Base-by-base conservation (phyloP, 2,797 vertebrate species). In the Danio albolineatus region DNA sequence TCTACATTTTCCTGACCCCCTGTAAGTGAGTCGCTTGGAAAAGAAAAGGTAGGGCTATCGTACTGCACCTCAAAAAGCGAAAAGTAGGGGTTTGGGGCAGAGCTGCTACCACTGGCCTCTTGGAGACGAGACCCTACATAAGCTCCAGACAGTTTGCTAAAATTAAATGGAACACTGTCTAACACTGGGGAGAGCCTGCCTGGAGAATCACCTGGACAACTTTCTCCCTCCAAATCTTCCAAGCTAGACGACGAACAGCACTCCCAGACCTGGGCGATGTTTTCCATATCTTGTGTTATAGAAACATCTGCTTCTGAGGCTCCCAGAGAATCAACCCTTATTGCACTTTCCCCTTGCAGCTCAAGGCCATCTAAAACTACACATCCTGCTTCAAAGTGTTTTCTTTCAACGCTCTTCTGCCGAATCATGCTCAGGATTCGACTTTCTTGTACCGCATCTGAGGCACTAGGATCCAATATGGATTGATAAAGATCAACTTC, bases 381-480 rank as follows among this genome's bases (percentile, higher is more conserved):
- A 96, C 96, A 96, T 93, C 97, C 97, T 92, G 96, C 97, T 96
- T 97, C 97, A 92, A 96, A 91, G 89, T 97, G 95, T 91, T 93
- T 92, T 91, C 94, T 95, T 94, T 97, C 95, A 93, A 94, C 94
- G 94, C 97, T 97, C 89, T 98, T 98, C 43, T 97, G 97, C 92
- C 96, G 97, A 95, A 99, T 98, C 97, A 99, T 97, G 93, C 95
- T 98, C 91, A 99, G 94, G 94, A 99, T 99, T 86, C 97, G 97
- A 96, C 98, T 99, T 93, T 98, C 98, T 95, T 96, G 95, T 94
- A 95, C 94, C 82, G 94, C 94, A 93, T 98, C 96, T 97, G 98
- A 99, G 98, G 98, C 98, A 99, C 98, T 97, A 93, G 97, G 95
- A 99, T 99, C 98, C 98, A 99, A 99, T 97, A 98, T 99, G 98